Evolutionary conservation across 2,113 vertebrate genomes (phyloP).

Genomic region (Scomber colias): DNA sequence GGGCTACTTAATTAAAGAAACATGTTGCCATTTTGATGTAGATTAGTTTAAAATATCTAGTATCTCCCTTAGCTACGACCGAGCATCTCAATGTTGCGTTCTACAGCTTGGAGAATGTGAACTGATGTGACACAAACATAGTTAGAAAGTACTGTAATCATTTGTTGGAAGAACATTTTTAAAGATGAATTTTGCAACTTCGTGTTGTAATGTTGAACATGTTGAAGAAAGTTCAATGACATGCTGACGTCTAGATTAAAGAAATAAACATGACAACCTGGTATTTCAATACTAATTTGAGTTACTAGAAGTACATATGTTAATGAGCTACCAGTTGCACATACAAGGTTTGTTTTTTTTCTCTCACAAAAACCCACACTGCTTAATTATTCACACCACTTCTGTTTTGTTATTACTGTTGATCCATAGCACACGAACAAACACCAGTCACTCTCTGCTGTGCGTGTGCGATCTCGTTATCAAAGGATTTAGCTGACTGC

Average conservation of each 20-base stretch:
- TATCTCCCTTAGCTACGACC: slow-evolving; percentile 28
- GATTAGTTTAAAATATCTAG: slow-evolving; percentile 71
- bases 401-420: slow-evolving; percentile 54
- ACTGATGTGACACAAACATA: slow-evolving; percentile 33
- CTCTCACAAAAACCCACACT: neutral
- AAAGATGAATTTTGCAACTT: neutral
- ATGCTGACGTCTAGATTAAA: neutral
- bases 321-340: neutral
- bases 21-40: slow-evolving; percentile 72
- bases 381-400: slow-evolving; percentile 48
- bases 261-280: neutral
- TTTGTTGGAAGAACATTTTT: neutral
- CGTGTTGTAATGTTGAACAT: neutral
- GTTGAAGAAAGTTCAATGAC: neutral
- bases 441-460: slow-evolving; percentile 37
- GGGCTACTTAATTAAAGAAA: slow-evolving; percentile 78
- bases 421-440: slow-evolving; percentile 54
- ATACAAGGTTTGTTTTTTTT: neutral
- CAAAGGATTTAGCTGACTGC: slow-evolving; percentile 62
- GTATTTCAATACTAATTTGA: neutral
- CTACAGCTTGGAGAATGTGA: neutral
- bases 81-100: slow-evolving; percentile 29
- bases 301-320: neutral
- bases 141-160: neutral
- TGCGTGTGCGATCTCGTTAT: slow-evolving; percentile 46